Evolutionary conservation across 2,113 vertebrate species (phyloP), one percentile per base, ranked within the genome.

Genomic region (Zosterops pallidus): DNA sequence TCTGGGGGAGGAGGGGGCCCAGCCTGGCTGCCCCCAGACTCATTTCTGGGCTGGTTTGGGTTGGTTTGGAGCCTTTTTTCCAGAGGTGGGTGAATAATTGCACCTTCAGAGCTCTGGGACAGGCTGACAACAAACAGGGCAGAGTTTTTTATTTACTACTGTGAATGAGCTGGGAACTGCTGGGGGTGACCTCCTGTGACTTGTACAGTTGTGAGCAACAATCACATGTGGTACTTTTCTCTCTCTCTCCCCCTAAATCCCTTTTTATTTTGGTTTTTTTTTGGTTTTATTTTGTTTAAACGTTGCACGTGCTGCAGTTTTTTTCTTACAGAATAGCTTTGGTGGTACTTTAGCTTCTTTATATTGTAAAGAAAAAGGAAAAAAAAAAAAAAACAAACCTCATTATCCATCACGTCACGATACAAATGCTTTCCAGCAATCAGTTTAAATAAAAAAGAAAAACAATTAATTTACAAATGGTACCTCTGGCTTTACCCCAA

Each of bases 201-300:
- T 94, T 99, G 98, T 99, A 97, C 98, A 98, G 98, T 98, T 96
- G 98, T 97, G 98, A 97, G 92, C 98, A 98, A 98, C 98, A 98
- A 98, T 92, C 94, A 91, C 97, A 98, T 86, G 97, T 98, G 98
- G 98, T 99, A 99, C 98, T 97, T 97, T 76, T 81, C 19, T 93
- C 60, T 90, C 81, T 86, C 50, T 37, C 41, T 37, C 55, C 24
- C 4, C 4, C 21, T 1, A 28, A 2, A 4, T 5, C 6, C 16
- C 33, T 12, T 12, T 80, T 72, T 81, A 44, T 55, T 18, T 39
- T 37, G 37, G 37, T 37, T 26, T 17, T 37, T n/a, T 49, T 21
- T 47, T 42, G 42, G 78, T 94, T 94, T 94, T 37, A 9, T 37
- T 97, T 97, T 97, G 74, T 98, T 98, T 94, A 78, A 91, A 95